phyloP scores from a whole-genome alignment of 1,140 invertebrate genomes.

The Rhizoglyphus robini region DNA sequence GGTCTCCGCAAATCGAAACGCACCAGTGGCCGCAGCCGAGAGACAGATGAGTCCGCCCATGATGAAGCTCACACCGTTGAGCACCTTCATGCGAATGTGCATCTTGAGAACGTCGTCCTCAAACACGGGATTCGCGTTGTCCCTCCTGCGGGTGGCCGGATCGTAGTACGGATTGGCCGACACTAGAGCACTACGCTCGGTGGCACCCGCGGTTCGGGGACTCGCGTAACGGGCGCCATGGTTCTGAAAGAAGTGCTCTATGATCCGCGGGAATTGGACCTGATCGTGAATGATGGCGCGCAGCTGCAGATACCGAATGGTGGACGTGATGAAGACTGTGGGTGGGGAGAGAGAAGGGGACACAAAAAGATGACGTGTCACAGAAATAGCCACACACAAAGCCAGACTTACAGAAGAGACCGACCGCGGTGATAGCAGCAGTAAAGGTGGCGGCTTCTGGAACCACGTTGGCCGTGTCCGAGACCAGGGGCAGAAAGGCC shows the following conservation, averaged over 20 bases:
- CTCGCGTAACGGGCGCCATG: neutral
- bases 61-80: neutral
- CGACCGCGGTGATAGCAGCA: neutral
- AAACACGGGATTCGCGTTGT: no score
- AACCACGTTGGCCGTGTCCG: neutral
- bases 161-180: neutral
- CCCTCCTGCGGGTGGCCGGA: no score
- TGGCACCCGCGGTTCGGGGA: neutral
- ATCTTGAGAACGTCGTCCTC: no score
- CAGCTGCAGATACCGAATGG: no score
- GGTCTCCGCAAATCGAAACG: neutral
- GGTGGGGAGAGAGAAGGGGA: neutral
- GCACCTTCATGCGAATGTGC: neutral
- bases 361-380: neutral
- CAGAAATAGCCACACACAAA: neutral
- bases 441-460: neutral
- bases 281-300: neutral
- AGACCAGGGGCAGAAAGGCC: neutral
- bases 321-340: neutral
- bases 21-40: neutral
- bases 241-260: neutral
- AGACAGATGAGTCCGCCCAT: neutral
- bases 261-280: neutral
- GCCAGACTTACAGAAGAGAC: constrained; percentile 1
- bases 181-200: neutral